Evolutionary conservation across 2,888 invertebrate species (phyloP).

Genomic region (Morpho achilles): DNA sequence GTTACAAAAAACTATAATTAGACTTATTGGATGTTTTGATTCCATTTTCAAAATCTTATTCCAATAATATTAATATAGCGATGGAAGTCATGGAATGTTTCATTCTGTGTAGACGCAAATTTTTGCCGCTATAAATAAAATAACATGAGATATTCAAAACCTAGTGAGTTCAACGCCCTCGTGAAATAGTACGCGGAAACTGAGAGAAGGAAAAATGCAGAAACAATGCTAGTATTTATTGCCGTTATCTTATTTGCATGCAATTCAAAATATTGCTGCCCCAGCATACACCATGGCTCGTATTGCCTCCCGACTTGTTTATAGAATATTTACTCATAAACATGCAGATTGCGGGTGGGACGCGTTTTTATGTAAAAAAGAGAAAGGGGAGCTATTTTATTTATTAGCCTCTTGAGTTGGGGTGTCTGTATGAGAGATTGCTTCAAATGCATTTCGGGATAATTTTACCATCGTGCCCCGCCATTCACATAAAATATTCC

Average conservation of each 20-base stretch:
- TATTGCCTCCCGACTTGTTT: slow-evolving; percentile 62
- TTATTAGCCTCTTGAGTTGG: slow-evolving; percentile 74
- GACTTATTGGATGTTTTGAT: too few relatives aligned
- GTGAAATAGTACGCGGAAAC: slow-evolving; percentile 53
- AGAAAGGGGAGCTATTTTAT: slow-evolving; percentile 72
- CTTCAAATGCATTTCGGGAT: slow-evolving; percentile 44
- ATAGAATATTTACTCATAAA: slow-evolving; percentile 78
- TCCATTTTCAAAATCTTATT: too few relatives aligned
- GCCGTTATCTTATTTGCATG: slow-evolving; percentile 75
- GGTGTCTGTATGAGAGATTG: slow-evolving; percentile 61
- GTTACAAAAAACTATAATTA: too few relatives aligned
- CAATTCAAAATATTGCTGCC: slow-evolving; percentile 70
- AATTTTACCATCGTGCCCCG: slow-evolving; percentile 20
- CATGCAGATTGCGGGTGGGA: slow-evolving; percentile 78
- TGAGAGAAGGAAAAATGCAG: slow-evolving; percentile 45
- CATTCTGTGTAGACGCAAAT: too few relatives aligned
- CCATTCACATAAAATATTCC: neutral
- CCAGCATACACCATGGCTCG: slow-evolving; percentile 48
- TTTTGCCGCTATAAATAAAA: neutral
- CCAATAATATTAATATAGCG: too few relatives aligned
- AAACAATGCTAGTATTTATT: slow-evolving; percentile 65
- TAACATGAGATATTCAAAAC: slow-evolving; percentile 9
- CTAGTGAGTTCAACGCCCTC: slow-evolving; percentile 44
- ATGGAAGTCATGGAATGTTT: too few relatives aligned
- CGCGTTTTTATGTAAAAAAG: slow-evolving; percentile 76